Evolutionary conservation across 2,113 vertebrate species (phyloP).

Genomic region (Seriola rivoliana): DNA sequence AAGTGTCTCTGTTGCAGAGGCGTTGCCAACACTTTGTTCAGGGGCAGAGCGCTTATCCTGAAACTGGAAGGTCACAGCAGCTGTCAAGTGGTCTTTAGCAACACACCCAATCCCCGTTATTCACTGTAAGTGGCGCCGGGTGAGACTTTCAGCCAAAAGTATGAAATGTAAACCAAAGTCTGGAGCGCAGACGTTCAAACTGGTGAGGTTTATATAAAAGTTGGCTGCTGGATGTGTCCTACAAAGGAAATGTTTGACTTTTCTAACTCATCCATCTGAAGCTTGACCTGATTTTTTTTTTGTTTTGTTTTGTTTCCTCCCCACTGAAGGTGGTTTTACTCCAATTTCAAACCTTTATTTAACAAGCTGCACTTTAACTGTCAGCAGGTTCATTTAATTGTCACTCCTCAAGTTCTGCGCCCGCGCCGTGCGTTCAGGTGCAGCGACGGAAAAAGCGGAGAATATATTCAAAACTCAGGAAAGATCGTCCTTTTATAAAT

Average conservation of each 20-base stretch:
- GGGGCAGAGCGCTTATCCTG: not conserved
- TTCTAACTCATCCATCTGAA: not conserved
- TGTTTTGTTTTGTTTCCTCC: too few species aligned
- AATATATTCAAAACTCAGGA: too few species aligned
- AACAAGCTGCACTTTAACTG: not conserved
- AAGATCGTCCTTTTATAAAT: too few species aligned
- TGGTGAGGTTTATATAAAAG: too few species aligned
- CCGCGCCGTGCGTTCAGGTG: not conserved
- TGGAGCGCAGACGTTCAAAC: not conserved
- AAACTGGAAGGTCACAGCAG: not conserved
- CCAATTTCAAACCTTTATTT: not conserved
- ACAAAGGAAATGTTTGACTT: too few species aligned
- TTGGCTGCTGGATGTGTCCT: too few species aligned
- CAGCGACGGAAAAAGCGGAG: too few species aligned
- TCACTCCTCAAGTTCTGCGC: not conserved
- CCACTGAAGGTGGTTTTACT: too few species aligned
- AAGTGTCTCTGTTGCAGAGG: not conserved
- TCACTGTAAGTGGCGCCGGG: not conserved
- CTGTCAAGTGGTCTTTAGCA: not conserved
- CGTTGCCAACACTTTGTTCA: not conserved
- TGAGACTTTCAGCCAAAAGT: not conserved
- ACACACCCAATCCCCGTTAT: not conserved
- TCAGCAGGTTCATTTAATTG: not conserved
- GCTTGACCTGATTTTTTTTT: not conserved
- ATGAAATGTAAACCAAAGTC: constrained; percentile 18